phyloP scores from a whole-genome alignment of 2,888 invertebrate genomes.

The Drosophila trichaetosa region DNA sequence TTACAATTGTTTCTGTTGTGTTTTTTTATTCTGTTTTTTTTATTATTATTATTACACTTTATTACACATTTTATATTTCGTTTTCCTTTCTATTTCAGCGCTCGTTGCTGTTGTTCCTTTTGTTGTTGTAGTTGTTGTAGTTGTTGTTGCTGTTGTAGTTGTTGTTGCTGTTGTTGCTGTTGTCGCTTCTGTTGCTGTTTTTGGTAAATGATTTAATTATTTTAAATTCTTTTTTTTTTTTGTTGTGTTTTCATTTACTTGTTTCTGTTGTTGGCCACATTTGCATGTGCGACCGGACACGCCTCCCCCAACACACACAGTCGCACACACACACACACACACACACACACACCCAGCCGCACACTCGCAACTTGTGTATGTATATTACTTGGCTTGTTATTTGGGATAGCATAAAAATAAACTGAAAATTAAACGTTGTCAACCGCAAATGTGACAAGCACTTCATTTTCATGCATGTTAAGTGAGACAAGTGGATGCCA shows the following conservation, averaged over 20 bases:
- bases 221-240: conserved; percentile 46
- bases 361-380: conserved; percentile 4
- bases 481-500: conserved; percentile 62
- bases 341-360: not conserved
- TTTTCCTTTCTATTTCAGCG: conserved; percentile 59
- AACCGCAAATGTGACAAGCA: conserved; percentile 79
- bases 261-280: conserved; percentile 42
- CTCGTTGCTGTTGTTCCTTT: conserved; percentile 12
- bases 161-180: conserved; percentile 19
- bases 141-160: conserved; percentile 23
- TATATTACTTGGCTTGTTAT: conserved; percentile 58
- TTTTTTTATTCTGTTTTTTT: not conserved
- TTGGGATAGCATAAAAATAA: conserved; percentile 63
- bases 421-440: conserved; percentile 79
- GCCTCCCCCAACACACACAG: conserved; percentile 16
- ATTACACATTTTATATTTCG: conserved; percentile 70
- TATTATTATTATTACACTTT: conserved; percentile 61
- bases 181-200: conserved; percentile 46
- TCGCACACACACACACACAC: conserved; percentile 4
- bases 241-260: conserved; percentile 11
- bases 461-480: conserved; percentile 77
- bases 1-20: conserved; percentile 54
- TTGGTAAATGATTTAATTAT: conserved; percentile 77
- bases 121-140: conserved; percentile 23
- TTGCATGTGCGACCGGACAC: conserved; percentile 53